Evolutionary conservation across 2,113 vertebrate genomes (phyloP).

Genomic region (Paratilapia polleni): DNA sequence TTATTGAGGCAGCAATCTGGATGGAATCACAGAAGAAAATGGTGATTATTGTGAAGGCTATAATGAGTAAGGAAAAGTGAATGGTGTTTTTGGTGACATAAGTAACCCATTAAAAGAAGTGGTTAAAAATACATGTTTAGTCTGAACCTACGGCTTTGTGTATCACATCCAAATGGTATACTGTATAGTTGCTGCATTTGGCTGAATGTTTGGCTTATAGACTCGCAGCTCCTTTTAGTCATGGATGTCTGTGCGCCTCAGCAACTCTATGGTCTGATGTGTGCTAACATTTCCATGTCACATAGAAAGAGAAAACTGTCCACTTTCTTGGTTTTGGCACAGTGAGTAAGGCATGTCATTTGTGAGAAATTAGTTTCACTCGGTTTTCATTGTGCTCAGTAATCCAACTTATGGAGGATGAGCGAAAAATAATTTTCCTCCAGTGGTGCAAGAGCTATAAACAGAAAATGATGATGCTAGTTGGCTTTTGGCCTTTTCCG

Average conservation of each 20-base stretch:
- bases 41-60: neutral
- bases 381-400: neutral
- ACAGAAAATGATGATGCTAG: neutral
- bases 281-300: neutral
- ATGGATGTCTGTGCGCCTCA: neutral
- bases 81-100: neutral
- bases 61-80: neutral
- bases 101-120: neutral
- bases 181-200: neutral
- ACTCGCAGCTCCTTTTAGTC: neutral
- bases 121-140: neutral
- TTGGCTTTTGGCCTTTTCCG: neutral
- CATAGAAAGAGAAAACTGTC: neutral
- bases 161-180: neutral
- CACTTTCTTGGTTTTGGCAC: neutral
- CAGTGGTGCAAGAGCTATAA: neutral
- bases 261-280: neutral
- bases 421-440: neutral
- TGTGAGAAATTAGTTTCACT: conserved; percentile 1
- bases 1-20: neutral
- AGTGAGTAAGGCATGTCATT: neutral
- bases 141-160: neutral
- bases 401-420: neutral
- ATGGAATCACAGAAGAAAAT: neutral
- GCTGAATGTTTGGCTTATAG: neutral